Evolutionary conservation across 2,113 vertebrate genomes (phyloP), one percentile per base, ranked within the genome.

Genomic region (Potamarius usumacintae): DNA sequence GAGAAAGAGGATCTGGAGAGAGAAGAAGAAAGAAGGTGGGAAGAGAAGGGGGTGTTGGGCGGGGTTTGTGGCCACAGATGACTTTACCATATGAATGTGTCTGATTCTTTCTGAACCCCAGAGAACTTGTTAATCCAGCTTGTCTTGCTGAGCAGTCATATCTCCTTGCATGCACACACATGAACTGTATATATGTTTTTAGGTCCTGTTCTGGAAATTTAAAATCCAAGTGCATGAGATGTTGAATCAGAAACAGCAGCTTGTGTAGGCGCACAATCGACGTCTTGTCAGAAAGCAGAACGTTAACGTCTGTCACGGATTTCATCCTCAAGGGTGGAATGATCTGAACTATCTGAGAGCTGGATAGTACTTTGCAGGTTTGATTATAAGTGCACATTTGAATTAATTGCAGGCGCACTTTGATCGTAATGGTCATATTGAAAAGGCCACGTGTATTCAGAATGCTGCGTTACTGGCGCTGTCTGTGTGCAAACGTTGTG

Each of bases 11-110:
- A 77, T 42, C 55, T 82, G 55, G 18, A 25, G 77, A 50, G 62
- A 58, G 52, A 71, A 34, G 55, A 80, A 71, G 48, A 52, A 55
- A 62, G 76, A 82, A 71, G 52, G 50, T 77, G 82, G 88, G 88
- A 67, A 79, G 53, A 34, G 53, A 62, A 65, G 52, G 53, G 42
- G 58, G 25, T 42, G 42, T 42, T 42, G 12, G 53, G 85, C 22
- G 52, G 85, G 82, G 77, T 83, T 87, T 83, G 88, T 84, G 69
- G 84, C 86, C 74, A 91, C 83, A 77, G 88, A 86, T 76, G 78
- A 76, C 17, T 88, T 88, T 88, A 67, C 87, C 82, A 88, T 88
- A 30, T 88, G 82, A 84, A 67, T 58, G 71, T 62, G 60, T 42
- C 60, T 78, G 62, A 55, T 78, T 88, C 69, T 67, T 78, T 87